Conservation (phyloP, 2,797 vertebrate genomes). For the Darevskia mixta region DNA sequence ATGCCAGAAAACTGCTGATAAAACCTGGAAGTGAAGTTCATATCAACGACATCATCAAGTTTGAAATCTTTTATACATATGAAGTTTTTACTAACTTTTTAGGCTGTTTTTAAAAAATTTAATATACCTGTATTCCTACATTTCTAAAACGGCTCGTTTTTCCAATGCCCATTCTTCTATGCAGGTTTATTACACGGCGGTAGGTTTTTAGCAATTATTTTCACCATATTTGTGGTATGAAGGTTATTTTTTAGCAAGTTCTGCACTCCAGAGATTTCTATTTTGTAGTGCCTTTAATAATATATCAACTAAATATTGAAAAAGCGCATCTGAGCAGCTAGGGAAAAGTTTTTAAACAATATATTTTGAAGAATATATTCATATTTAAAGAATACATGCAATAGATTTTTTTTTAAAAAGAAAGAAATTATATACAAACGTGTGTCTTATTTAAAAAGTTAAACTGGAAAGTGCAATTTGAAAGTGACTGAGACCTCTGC, state of each 20-base stretch:
- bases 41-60: constrained; percentile 46
- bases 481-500: constrained; percentile 77
- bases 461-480: constrained; percentile 85
- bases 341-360: constrained; percentile 76
- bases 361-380: constrained; percentile 81
- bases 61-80: constrained; percentile 82
- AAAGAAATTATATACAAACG: constrained; percentile 41
- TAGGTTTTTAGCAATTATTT: constrained; percentile 81
- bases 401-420: constrained; percentile 61
- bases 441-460: constrained; percentile 81
- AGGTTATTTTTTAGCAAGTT: constrained; percentile 85
- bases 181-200: constrained; percentile 68
- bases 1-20: constrained; percentile 64
- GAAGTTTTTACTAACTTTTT: constrained; percentile 82
- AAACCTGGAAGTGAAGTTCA: constrained; percentile 73
- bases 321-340: constrained; percentile 80
- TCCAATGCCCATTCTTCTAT: constrained; percentile 50
- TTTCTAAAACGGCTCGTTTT: constrained; percentile 73
- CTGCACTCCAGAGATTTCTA: constrained; percentile 87
- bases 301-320: constrained; percentile 81
- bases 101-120: constrained; percentile 76
- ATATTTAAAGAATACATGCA: constrained; percentile 79
- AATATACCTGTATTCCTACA: constrained; percentile 77
- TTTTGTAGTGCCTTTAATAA: constrained; percentile 85
- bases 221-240: constrained; percentile 82